Conservation (phyloP, 2,888 invertebrate genomes). For the Chesias legatella region DNA sequence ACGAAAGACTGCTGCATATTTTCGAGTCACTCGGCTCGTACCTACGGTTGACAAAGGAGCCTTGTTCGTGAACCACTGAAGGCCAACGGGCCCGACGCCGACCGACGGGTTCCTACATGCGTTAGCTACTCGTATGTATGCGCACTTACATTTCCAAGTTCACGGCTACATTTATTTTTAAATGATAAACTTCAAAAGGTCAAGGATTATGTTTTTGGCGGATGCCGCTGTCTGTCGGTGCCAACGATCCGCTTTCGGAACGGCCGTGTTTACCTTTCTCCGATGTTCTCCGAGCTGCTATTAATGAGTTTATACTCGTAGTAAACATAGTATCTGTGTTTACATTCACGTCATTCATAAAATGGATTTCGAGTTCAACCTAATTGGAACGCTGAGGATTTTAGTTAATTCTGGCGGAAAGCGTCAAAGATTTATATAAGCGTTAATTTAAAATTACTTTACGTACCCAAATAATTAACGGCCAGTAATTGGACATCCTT, state of each 20-base stretch:
- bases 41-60: slow-evolving; percentile 54
- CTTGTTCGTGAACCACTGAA: slow-evolving; percentile 76
- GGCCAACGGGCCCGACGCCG: slow-evolving; percentile 61
- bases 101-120: slow-evolving; percentile 60
- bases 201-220: slow-evolving; percentile 76
- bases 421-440: too few species aligned
- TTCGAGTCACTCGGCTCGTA: slow-evolving; percentile 27
- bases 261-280: slow-evolving; percentile 44
- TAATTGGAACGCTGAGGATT: not conserved
- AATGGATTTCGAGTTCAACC: slow-evolving; percentile 10
- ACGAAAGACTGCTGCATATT: slow-evolving; percentile 19
- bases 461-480: slow-evolving; percentile 43
- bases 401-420: too few species aligned
- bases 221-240: slow-evolving; percentile 53
- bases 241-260: slow-evolving; percentile 56
- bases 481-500: slow-evolving; percentile 42
- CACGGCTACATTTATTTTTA: slow-evolving; percentile 75
- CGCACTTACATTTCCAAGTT: slow-evolving; percentile 61
- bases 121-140: slow-evolving; percentile 57
- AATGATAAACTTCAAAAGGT: slow-evolving; percentile 67
- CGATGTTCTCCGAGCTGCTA: slow-evolving; percentile 36
- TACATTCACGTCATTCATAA: slow-evolving; percentile 35
- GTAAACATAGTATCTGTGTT: slow-evolving; percentile 43
- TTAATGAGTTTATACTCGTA: slow-evolving; percentile 42
- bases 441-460: not conserved